Percentiles rank a stretch among this genome's conserved stretches.
Conservation (phyloP, 2,113 vertebrate species). For the Menura novaehollandiae region DNA sequence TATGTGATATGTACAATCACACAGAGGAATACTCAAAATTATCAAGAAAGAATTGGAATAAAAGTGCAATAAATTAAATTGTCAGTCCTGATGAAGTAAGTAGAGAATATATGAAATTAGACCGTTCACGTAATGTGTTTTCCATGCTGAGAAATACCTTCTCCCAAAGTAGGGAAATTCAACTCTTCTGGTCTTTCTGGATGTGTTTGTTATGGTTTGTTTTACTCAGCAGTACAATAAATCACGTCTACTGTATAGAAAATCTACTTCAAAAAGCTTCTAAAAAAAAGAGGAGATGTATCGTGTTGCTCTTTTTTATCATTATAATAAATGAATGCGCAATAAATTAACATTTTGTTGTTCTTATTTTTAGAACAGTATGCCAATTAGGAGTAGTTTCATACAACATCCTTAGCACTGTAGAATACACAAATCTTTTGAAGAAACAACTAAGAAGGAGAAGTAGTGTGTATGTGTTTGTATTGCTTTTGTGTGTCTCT, state of each 20-base stretch:
- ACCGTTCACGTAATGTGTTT: neutral
- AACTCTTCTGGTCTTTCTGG: neutral
- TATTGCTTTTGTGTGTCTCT: neutral
- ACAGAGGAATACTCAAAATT: neutral
- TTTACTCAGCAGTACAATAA: neutral
- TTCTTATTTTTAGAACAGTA: neutral
- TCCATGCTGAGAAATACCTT: neutral
- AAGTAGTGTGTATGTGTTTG: neutral
- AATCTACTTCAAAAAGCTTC: neutral
- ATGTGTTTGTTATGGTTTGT: neutral
- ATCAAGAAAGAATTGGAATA: neutral
- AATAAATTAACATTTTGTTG: neutral
- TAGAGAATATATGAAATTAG: neutral
- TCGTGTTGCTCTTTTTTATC: neutral
- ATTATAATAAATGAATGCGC: neutral
- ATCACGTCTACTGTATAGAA: neutral
- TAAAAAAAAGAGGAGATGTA: neutral
- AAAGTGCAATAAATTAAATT: neutral
- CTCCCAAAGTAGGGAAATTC: neutral
- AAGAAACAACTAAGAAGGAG: neutral
- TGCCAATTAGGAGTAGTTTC: neutral
- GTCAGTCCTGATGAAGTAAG: neutral
- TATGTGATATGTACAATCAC: neutral
- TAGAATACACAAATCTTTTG: neutral
- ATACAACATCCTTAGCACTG: neutral